phyloP scores from a whole-genome alignment of 1,140 invertebrate species.

The Papilio aristodemus region DNA sequence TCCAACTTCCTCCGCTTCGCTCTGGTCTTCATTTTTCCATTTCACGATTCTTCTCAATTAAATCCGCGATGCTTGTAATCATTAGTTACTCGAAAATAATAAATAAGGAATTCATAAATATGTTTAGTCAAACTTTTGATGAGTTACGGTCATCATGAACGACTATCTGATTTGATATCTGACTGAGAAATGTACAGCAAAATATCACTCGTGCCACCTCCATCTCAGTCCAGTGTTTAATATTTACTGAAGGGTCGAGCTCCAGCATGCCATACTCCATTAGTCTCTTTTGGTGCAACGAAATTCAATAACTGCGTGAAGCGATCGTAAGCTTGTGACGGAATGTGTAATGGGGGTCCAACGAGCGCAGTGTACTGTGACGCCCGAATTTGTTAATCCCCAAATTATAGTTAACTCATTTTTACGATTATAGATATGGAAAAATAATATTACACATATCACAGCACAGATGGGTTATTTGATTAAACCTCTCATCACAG shows the following conservation, averaged over 20 bases:
- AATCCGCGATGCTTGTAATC: background rate
- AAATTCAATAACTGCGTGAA: background rate
- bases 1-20: background rate
- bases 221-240: background rate
- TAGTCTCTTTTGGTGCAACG: background rate
- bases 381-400: background rate
- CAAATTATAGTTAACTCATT: too few species aligned
- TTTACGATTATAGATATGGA: too few species aligned
- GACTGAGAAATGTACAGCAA: background rate
- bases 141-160: too few species aligned
- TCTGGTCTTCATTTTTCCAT: conserved; percentile 3
- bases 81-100: background rate
- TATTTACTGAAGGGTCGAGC: background rate
- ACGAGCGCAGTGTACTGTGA: background rate
- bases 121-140: too few species aligned
- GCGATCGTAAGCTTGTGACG: background rate
- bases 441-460: too few species aligned
- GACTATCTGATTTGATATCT: too few species aligned
- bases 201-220: background rate
- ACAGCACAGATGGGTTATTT: too few species aligned
- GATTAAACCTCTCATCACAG: too few species aligned
- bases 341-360: conserved; percentile 2
- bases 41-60: background rate
- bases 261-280: background rate
- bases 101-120: too few species aligned